Conservation (phyloP, 2,888 invertebrate species). For the Tinea pellionella region DNA sequence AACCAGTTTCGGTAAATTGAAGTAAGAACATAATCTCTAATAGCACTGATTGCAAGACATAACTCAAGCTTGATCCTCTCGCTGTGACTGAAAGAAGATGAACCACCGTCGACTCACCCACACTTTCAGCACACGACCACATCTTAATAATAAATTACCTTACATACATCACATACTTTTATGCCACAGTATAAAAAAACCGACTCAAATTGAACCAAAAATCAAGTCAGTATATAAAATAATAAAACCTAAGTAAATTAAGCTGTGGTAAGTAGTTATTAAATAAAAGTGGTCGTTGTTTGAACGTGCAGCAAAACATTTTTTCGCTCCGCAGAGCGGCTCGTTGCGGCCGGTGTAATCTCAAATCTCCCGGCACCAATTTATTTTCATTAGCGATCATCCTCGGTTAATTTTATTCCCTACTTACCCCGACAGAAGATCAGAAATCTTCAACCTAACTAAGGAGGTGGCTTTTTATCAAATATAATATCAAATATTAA, state of each 20-base stretch:
- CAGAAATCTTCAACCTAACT: slow-evolving; percentile 34
- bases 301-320: slow-evolving; percentile 25
- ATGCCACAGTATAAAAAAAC: not conserved
- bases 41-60: slow-evolving; percentile 26
- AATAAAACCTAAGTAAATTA: not conserved
- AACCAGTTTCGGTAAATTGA: slow-evolving; percentile 11
- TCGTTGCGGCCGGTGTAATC: slow-evolving; percentile 60
- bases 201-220: not conserved
- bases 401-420: slow-evolving; percentile 75
- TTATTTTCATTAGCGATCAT: slow-evolving; percentile 76
- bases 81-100: slow-evolving; percentile 51
- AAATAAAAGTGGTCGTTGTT: slow-evolving; percentile 7
- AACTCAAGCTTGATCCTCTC: slow-evolving; percentile 55
- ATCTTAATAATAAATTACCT: slow-evolving; percentile 33
- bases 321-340: slow-evolving; percentile 25
- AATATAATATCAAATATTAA: not conserved
- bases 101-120: slow-evolving; percentile 40
- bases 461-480: slow-evolving; percentile 33
- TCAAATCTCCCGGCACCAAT: slow-evolving; percentile 69
- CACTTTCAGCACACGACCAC: slow-evolving; percentile 28
- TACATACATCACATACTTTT: slow-evolving; percentile 23
- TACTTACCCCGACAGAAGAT: slow-evolving; percentile 60
- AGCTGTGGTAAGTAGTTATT: not conserved
- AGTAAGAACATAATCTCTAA: slow-evolving; percentile 15
- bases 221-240: not conserved